These are phyloP conservation scores for Lophura nycthemera DNA, from an alignment of 2,113 vertebrate species.

Conservation along the genomic window DNA sequence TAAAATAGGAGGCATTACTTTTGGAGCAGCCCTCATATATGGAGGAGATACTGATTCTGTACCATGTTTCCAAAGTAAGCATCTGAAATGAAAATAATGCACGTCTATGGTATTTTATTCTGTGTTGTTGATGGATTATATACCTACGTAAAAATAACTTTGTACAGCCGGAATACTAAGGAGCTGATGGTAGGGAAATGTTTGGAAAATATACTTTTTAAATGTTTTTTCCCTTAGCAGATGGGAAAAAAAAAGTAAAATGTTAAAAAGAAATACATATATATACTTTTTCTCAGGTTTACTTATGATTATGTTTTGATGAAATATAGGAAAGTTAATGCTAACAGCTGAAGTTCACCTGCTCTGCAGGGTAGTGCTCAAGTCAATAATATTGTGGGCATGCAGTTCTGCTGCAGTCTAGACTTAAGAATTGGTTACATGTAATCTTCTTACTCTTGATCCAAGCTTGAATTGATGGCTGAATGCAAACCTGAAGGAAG, in stretches of 20 bases:
- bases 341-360: neutral
- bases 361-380: neutral
- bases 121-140: neutral
- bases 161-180: neutral
- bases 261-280: neutral
- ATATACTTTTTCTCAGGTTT: neutral
- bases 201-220: neutral
- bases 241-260: no score
- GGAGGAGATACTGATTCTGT: neutral
- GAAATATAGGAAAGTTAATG: neutral
- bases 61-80: neutral
- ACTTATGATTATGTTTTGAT: neutral
- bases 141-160: neutral
- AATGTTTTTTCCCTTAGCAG: neutral
- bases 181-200: neutral
- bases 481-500: neutral
- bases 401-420: neutral
- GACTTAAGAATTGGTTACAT: rapidly evolving
- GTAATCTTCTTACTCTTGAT: neutral
- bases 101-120: neutral
- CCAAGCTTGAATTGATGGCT: neutral
- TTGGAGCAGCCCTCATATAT: no score
- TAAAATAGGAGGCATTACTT: no score
- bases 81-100: neutral
- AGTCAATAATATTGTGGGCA: neutral